These are phyloP conservation scores for Alcedo quadribrachys DNA, from an alignment of 2,797 vertebrate species.

Conservation along the genomic window DNA sequence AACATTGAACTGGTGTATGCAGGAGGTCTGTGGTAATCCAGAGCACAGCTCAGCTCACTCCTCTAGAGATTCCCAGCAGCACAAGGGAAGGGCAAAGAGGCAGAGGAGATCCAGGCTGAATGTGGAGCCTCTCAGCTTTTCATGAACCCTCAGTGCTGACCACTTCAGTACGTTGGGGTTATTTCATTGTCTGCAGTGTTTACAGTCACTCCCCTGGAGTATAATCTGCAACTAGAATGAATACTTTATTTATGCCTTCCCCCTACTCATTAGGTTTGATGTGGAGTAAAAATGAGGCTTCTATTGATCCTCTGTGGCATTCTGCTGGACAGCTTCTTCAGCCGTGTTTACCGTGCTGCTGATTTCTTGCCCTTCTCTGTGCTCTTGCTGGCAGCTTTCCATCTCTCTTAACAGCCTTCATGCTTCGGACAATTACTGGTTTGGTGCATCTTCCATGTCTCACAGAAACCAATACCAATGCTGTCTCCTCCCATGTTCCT, in stretches of 20 bases:
- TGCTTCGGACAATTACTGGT: not conserved
- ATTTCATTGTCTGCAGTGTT: not conserved
- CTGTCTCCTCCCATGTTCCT: not conserved
- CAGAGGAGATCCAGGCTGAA: not conserved
- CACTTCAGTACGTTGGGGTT: not conserved
- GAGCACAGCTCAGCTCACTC: not conserved
- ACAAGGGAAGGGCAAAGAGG: not conserved
- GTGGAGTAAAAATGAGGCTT: not conserved
- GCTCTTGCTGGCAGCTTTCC: not conserved
- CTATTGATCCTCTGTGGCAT: not conserved
- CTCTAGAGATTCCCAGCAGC: not conserved
- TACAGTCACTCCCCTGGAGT: not conserved
- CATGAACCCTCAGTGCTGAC: not conserved
- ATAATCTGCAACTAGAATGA: not conserved
- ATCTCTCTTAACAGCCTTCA: not conserved
- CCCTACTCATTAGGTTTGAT: not conserved
- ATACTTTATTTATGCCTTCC: not conserved
- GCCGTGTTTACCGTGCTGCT: not conserved
- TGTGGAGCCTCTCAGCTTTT: rapidly evolving
- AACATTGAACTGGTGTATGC: not conserved
- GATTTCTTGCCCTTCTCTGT: not conserved
- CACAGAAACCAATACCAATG: not conserved
- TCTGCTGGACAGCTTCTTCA: not conserved
- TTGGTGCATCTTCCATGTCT: not conserved
- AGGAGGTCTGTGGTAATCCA: not conserved